Percentiles rank a stretch among this genome's conserved stretches.
These are phyloP conservation scores for Sinonovacula constricta DNA, from an alignment of 1,140 invertebrate species.

Conservation along the genomic window DNA sequence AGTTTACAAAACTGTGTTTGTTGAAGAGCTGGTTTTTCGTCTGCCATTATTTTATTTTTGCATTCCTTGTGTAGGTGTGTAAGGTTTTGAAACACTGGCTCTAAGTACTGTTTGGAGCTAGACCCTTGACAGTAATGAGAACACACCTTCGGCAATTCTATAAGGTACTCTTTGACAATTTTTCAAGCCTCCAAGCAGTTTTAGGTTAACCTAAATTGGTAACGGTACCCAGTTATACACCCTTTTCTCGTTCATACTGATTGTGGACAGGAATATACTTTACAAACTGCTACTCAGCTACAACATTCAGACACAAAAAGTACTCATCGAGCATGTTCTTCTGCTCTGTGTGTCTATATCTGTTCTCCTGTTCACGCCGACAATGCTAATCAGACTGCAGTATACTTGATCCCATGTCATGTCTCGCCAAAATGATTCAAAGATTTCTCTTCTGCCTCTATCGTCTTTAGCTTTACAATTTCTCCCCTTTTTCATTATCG, in stretches of 20 bases:
- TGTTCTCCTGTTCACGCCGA: neutral
- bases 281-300: neutral
- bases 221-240: neutral
- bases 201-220: neutral
- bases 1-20: neutral
- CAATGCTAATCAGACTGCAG: neutral
- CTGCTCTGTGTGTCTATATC: neutral
- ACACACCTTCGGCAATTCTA: neutral
- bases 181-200: neutral
- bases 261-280: neutral
- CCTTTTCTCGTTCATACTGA: neutral
- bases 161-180: neutral
- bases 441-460: conserved; percentile 1
- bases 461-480: conserved; percentile 4
- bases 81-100: neutral
- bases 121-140: conserved; percentile 8
- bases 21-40: neutral
- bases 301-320: conserved; percentile 5
- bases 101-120: neutral
- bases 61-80: neutral
- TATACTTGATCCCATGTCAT: conserved; percentile 10
- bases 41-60: neutral
- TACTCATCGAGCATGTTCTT: conserved; percentile 3
- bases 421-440: neutral
- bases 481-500: conserved; percentile 7